These are phyloP conservation scores for Peromyscus leucopus DNA, from an alignment of 2,113 vertebrate genomes.

Conservation along the genomic window DNA sequence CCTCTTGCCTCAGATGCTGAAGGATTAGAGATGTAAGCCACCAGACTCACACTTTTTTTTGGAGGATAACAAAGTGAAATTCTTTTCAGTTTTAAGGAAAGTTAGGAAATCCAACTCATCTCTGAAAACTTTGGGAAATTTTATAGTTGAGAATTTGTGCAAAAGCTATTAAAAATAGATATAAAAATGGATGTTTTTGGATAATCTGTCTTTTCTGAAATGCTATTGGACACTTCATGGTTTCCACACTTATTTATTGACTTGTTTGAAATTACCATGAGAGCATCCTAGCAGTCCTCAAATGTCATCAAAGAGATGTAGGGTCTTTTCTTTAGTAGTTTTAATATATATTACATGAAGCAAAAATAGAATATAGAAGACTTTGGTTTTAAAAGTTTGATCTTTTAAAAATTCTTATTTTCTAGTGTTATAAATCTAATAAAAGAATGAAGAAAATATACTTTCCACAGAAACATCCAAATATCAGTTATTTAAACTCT, in stretches of 20 bases:
- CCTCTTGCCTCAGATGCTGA: background rate
- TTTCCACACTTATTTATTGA: background rate
- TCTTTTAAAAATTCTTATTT: conserved; percentile 15
- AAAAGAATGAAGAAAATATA: background rate
- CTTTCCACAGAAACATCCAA: background rate
- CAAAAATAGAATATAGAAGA: background rate
- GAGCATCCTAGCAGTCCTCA: background rate
- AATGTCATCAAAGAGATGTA: background rate
- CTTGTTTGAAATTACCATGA: conserved; percentile 11
- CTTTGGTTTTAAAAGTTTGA: background rate
- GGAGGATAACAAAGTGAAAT: background rate
- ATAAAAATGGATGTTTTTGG: conserved; percentile 29
- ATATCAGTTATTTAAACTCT: background rate
- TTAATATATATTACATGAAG: background rate
- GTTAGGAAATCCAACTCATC: conserved; percentile 30
- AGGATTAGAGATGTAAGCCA: background rate
- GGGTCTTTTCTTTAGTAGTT: background rate
- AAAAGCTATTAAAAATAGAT: conserved; percentile 20
- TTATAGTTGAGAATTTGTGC: background rate
- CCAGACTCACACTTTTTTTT: background rate
- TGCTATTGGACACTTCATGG: background rate
- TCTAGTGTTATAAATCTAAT: background rate
- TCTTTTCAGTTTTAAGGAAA: conserved; percentile 52
- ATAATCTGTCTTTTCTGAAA: background rate
- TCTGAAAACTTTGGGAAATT: conserved; percentile 30